These are phyloP conservation scores for Ophion costatus DNA, from an alignment of 2,888 invertebrate genomes.

Conservation along the genomic window DNA sequence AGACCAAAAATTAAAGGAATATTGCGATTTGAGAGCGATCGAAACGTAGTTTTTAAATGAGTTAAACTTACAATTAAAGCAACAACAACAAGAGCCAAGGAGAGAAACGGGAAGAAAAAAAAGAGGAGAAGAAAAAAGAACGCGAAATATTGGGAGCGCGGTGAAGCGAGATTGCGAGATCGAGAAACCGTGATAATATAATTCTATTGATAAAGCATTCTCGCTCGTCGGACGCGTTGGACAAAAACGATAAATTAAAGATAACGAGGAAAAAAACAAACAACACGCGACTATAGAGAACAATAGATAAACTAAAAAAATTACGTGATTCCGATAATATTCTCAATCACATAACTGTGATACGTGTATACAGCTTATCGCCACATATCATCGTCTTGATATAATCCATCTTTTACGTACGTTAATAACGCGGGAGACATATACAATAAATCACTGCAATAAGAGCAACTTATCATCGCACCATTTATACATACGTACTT, in stretches of 20 bases:
- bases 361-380: slow-evolving; percentile 76
- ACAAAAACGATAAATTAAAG: background rate
- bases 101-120: slow-evolving; percentile 15
- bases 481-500: slow-evolving; percentile 59
- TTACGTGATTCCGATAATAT: slow-evolving; percentile 74
- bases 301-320: slow-evolving; percentile 35
- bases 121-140: background rate
- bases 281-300: background rate
- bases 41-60: slow-evolving; percentile 64
- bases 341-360: slow-evolving; percentile 80
- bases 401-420: slow-evolving; percentile 68
- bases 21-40: slow-evolving; percentile 72
- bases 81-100: background rate
- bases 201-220: background rate
- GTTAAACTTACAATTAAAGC: slow-evolving; percentile 49
- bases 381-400: slow-evolving; percentile 79
- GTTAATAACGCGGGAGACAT: slow-evolving; percentile 40
- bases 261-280: slow-evolving; percentile 14
- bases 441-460: slow-evolving; percentile 58
- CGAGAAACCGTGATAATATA: background rate
- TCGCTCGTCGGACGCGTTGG: background rate
- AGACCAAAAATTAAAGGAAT: slow-evolving; percentile 82
- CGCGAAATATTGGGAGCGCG: background rate
- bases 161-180: background rate
- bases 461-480: slow-evolving; percentile 51